These are phyloP conservation scores for Galagoides demidoff DNA, from an alignment of 2,797 vertebrate species.

Conservation along the genomic window DNA sequence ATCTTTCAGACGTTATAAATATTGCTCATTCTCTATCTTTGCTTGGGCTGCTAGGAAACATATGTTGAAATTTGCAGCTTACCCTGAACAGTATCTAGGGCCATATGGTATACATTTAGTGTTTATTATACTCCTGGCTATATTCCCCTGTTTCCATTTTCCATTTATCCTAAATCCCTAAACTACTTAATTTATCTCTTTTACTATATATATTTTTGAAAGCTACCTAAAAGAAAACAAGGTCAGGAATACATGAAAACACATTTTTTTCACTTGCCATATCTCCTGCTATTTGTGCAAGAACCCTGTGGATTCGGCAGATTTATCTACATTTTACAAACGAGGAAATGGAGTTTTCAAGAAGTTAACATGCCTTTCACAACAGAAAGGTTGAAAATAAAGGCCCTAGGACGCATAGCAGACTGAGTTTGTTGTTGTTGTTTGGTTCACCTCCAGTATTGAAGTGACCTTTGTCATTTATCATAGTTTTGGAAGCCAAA, in stretches of 20 bases:
- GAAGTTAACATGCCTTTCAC: background rate
- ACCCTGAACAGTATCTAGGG: background rate
- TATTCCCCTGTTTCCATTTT: background rate
- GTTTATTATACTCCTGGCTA: background rate
- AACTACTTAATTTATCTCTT: background rate
- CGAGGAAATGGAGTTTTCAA: background rate
- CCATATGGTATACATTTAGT: background rate
- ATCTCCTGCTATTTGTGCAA: background rate
- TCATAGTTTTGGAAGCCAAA: background rate
- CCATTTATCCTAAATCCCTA: background rate
- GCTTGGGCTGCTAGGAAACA: background rate
- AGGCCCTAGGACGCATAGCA: background rate
- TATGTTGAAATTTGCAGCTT: background rate
- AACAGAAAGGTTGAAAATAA: background rate
- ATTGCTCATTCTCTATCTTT: background rate
- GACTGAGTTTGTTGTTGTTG: background rate
- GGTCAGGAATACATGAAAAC: background rate
- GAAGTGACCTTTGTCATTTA: background rate
- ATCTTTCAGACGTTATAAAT: background rate
- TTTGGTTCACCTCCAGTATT: background rate
- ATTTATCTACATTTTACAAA: background rate
- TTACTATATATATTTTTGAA: constrained; percentile 12
- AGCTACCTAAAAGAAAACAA: constrained; percentile 30
- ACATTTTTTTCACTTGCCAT: background rate
- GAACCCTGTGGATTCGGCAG: background rate